Evolutionary conservation across 2,888 invertebrate species (phyloP).

Genomic region (Bhutanitis thaidina): DNA sequence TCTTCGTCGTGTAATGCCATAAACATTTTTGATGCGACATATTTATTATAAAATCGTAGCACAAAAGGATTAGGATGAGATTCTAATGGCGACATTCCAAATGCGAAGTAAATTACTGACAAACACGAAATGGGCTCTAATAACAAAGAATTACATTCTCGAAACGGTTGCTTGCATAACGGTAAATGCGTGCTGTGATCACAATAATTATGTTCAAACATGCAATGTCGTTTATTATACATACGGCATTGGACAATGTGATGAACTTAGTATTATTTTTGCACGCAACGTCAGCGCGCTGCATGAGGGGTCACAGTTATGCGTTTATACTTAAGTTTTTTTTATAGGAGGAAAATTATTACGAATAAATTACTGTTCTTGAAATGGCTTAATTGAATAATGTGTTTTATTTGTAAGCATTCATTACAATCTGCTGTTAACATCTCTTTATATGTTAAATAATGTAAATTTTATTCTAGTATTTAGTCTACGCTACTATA

Average conservation of each 20-base stretch:
- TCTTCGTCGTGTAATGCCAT: too few relatives aligned
- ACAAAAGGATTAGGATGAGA: conserved; percentile 14
- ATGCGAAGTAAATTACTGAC: conserved; percentile 19
- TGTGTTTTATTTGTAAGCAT: too few relatives aligned
- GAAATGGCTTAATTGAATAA: too few relatives aligned
- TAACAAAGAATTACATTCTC: conserved; percentile 19
- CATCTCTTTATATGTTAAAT: too few relatives aligned
- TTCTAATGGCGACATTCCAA: conserved; percentile 18
- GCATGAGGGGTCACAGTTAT: background rate
- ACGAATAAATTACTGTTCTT: too few relatives aligned
- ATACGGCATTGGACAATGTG: conserved; percentile 4
- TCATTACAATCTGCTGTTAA: too few relatives aligned
- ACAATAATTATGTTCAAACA: conserved; percentile 23
- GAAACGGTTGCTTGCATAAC: conserved; percentile 19
- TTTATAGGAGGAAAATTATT: too few relatives aligned
- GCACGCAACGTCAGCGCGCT: background rate
- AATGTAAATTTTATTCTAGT: too few relatives aligned
- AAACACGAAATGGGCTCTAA: conserved; percentile 17
- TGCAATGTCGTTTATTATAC: conserved; percentile 21
- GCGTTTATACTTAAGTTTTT: background rate
- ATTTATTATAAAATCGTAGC: background rate
- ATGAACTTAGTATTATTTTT: background rate
- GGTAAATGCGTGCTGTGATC: conserved; percentile 7
- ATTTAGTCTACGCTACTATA: too few relatives aligned
- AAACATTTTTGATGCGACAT: too few relatives aligned